These are phyloP conservation scores for Pseudomyrmex cubaensis DNA, from an alignment of 1,140 invertebrate genomes.

Conservation along the genomic window DNA sequence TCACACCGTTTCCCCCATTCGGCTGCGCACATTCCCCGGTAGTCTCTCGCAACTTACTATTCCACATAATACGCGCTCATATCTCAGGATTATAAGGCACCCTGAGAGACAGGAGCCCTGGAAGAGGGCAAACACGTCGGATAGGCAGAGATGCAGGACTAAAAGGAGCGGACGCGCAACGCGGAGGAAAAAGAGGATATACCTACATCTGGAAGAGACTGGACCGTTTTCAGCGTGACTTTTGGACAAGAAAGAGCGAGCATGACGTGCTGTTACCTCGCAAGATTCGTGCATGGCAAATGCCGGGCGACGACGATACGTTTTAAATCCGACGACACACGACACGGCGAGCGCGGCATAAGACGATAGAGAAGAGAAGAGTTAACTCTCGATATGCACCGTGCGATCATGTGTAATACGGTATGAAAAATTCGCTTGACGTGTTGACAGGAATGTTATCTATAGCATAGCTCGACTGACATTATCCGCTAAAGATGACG, in stretches of 20 bases:
- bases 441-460: constrained; percentile 65
- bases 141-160: constrained; percentile 22
- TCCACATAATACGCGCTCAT: constrained; percentile 82
- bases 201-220: constrained; percentile 57
- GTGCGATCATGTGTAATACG: constrained; percentile 75
- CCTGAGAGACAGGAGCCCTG: constrained; percentile 58
- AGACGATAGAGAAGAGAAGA: constrained; percentile 35
- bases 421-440: constrained; percentile 68
- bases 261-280: constrained; percentile 61
- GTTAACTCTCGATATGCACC: constrained; percentile 60
- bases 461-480: constrained; percentile 44
- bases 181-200: constrained; percentile 50
- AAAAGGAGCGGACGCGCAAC: constrained; percentile 40
- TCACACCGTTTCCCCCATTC: constrained; percentile 69
- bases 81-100: constrained; percentile 84
- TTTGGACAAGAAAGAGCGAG: constrained; percentile 61
- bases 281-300: constrained; percentile 60
- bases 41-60: constrained; percentile 76
- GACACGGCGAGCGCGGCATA: constrained; percentile 7
- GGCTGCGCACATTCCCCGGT: constrained; percentile 71
- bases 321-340: constrained; percentile 70
- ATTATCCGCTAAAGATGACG: not conserved
- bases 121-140: constrained; percentile 39
- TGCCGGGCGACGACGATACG: constrained; percentile 70
- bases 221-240: constrained; percentile 62